A percentile compares a stretch with the other conserved stretches of the same genome.
Conservation (phyloP, 2,888 invertebrate genomes). For the Epinotia brunnichana region DNA sequence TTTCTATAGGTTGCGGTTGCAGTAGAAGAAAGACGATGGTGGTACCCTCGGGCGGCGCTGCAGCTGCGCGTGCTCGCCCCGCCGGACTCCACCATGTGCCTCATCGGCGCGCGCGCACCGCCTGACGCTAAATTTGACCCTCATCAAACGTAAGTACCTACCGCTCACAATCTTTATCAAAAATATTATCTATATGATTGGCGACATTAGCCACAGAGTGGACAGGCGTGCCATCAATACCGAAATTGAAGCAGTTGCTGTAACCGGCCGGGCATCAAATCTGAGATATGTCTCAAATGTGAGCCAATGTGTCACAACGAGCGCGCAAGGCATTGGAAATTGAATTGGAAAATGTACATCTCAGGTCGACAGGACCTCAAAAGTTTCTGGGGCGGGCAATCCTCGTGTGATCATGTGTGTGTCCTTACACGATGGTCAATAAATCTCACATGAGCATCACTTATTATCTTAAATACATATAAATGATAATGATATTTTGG, state of each 20-base stretch:
- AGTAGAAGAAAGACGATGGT: constrained; percentile 85
- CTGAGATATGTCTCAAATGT: neutral
- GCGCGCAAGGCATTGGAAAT: neutral
- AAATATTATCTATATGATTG: neutral
- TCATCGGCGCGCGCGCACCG: constrained; percentile 84
- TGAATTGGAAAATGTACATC: neutral
- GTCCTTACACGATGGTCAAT: too few species aligned
- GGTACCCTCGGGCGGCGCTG: constrained; percentile 85
- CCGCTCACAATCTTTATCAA: neutral
- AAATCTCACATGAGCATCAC: neutral
- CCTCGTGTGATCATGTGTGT: neutral
- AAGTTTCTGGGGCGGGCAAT: neutral
- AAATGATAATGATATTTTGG: neutral
- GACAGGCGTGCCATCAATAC: neutral
- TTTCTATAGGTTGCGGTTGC: constrained; percentile 82
- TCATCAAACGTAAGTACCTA: constrained; percentile 67
- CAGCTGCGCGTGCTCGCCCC: constrained; percentile 85
- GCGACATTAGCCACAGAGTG: neutral
- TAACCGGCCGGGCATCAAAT: neutral
- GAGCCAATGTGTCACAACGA: too few species aligned
- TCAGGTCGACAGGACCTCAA: neutral
- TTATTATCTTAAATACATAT: neutral
- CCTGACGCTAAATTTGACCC: constrained; percentile 80
- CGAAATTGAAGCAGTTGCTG: neutral
- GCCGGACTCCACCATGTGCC: constrained; percentile 85